Base-by-base conservation (phyloP, 2,797 vertebrate genomes). In the Karalla daura region DNA sequence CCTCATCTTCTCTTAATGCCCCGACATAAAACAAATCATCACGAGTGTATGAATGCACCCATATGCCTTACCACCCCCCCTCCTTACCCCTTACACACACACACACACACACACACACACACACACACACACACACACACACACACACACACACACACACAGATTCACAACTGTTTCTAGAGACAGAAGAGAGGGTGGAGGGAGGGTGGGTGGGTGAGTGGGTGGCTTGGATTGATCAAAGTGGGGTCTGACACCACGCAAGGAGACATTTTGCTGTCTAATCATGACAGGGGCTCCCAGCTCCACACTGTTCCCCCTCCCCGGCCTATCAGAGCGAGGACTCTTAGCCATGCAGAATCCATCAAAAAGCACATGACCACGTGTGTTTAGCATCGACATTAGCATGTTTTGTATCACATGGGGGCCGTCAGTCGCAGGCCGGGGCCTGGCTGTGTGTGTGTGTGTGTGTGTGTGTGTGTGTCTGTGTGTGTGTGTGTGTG, bases 221-320 rank as follows among this genome's bases (percentile, higher is more conserved):
- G n/a, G n/a, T n/a, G n/a, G n/a, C n/a, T 44, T 47, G 77, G 54
- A 78, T 70, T 81, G 78, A 89, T 88, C 79, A 88, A 87, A 88
- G 84, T 43, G 0, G 47, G 64, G 49, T 82, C 79, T 84, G 82
- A 88, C 81, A n/a, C n/a, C n/a, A 84, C 39, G n/a, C 32, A 5
- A 78, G 82, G 74, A 86, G 79, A 84, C 84, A 86, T 89, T 89
- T 89, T 88, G 82, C 85, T 84, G 78, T 84, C 77, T 87, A 87
- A 84, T 86, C 75, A 83, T 84, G 81, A 86, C 73, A 63, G 72
- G 72, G 70, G 69, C 78, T 86, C 79, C 74, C 63, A 74, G 84
- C 80, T 85, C 78, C 55, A 58, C 63, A 51, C 68, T 60, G 56
- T 66, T 77, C 69, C 69, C 70, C 70, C 39, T 52, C 14, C 53